Evolutionary conservation across 2,113 vertebrate genomes (phyloP).

Genomic region (Vulpes lagopus): DNA sequence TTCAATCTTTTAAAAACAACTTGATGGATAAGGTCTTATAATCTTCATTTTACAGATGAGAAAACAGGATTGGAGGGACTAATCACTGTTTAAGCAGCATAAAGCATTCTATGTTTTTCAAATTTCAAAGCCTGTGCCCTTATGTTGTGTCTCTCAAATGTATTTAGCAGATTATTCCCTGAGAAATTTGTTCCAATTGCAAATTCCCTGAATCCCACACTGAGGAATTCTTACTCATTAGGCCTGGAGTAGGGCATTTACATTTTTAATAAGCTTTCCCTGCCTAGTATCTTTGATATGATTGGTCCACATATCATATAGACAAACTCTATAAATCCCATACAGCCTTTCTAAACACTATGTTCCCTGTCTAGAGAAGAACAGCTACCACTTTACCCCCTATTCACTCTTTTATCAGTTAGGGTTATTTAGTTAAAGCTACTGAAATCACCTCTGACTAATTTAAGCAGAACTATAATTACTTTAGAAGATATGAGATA

Average conservation of each 20-base stretch:
- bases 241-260: neutral
- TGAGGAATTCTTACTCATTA: conserved; percentile 10
- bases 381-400: neutral
- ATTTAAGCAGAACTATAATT: neutral
- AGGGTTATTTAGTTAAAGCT: neutral
- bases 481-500: neutral
- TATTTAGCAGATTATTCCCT: conserved; percentile 16
- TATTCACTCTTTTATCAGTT: neutral
- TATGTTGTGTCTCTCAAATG: neutral
- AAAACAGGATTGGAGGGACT: neutral
- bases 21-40: conserved; percentile 1
- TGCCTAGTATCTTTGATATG: neutral
- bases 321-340: neutral
- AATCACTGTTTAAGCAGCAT: neutral
- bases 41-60: neutral
- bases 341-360: neutral
- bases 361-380: neutral
- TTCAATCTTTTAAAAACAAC: conserved; percentile 17
- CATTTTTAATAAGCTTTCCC: neutral
- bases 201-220: neutral
- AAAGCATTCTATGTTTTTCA: neutral
- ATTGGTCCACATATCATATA: neutral
- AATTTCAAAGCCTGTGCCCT: neutral
- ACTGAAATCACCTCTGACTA: neutral
- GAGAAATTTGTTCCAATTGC: conserved; percentile 4